A percentile compares a stretch with the other conserved stretches of the same genome.
Conservation (phyloP, 2,888 invertebrate species). For the Imbricaverruca yamaguchii region DNA sequence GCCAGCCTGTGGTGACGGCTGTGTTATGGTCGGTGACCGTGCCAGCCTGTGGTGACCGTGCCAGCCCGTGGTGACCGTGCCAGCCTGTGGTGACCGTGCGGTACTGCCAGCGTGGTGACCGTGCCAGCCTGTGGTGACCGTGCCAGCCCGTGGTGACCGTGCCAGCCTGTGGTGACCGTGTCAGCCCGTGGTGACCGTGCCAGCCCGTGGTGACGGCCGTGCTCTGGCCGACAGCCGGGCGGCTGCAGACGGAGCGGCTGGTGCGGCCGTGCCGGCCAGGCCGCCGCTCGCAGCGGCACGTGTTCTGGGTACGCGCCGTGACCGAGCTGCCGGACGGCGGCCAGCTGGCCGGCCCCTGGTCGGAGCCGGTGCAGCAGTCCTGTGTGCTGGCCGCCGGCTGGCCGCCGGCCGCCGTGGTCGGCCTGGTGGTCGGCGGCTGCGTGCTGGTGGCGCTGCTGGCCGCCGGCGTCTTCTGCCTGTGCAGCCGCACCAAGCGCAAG, state of each 20-base stretch:
- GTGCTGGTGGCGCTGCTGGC: neutral
- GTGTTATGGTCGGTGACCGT: no score
- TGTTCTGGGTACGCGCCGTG: slow-evolving; percentile 6
- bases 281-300: neutral
- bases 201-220: no score
- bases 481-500: slow-evolving; percentile 19
- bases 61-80: no score
- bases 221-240: no score
- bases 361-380: slow-evolving; percentile 43
- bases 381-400: slow-evolving; percentile 38
- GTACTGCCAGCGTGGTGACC: no score
- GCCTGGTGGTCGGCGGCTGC: neutral
- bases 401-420: neutral
- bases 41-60: no score
- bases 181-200: no score
- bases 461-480: slow-evolving; percentile 6
- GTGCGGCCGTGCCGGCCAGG: neutral
- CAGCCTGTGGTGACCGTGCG: no score
- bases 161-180: no score
- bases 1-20: no score
- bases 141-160: no score
- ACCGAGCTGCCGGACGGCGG: neutral
- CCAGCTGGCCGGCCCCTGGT: slow-evolving; percentile 28
- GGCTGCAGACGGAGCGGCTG: neutral
- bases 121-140: no score